Evolutionary conservation across 2,888 invertebrate genomes (phyloP).

Genomic region (Lysandra coridon): DNA sequence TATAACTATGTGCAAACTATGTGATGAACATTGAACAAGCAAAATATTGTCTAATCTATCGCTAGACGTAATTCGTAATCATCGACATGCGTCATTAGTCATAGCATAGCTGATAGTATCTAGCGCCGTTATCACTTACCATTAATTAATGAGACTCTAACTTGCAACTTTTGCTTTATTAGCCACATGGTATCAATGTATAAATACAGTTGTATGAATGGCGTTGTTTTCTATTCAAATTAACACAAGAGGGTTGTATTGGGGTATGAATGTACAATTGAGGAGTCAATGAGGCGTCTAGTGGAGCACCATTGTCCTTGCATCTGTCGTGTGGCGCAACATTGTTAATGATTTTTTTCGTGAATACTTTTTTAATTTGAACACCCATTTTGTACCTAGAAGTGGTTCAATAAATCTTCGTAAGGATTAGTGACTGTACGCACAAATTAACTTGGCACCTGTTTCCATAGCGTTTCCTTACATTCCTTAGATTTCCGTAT

Average conservation of each 20-base stretch:
- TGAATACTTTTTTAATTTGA: constrained; percentile 30
- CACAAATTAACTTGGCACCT: neutral
- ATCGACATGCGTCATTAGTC: neutral
- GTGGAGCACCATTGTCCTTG: constrained; percentile 46
- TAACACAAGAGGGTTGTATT: constrained; percentile 39
- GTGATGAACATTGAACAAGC: neutral
- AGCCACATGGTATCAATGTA: constrained; percentile 33
- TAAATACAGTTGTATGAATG: constrained; percentile 37
- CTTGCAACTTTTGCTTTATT: neutral
- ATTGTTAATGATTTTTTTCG: constrained; percentile 23
- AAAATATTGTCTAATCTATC: constrained; percentile 32
- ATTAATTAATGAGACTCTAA: neutral
- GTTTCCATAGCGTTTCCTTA: neutral
- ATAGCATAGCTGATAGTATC: neutral
- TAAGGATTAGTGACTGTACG: neutral
- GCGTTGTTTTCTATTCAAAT: constrained; percentile 40
- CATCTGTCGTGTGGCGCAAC: constrained; percentile 47
- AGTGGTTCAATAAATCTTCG: neutral
- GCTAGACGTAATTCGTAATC: constrained; percentile 25
- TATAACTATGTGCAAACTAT: neutral
- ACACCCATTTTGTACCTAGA: constrained; percentile 3
- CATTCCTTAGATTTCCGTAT: neutral
- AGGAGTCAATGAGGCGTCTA: constrained; percentile 46
- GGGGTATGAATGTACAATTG: constrained; percentile 44
- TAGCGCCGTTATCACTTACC: neutral